Evolutionary conservation across 1,140 invertebrate genomes (phyloP).

Genomic region (Zaprionus tsacasi): DNA sequence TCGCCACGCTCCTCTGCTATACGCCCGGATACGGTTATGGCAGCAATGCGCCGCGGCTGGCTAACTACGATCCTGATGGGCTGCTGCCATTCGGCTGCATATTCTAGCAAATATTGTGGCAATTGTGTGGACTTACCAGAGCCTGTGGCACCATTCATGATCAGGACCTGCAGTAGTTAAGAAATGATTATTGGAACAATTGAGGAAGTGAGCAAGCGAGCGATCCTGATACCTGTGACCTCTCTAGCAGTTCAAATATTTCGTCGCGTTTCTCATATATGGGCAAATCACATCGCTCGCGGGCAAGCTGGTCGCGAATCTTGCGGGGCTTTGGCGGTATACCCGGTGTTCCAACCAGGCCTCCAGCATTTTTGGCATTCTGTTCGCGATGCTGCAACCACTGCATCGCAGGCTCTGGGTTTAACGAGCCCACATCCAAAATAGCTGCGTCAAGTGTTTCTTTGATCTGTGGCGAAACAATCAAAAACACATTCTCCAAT

Average conservation of each 20-base stretch:
- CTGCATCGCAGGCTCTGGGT: not conserved
- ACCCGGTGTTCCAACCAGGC: slow-evolving; percentile 6
- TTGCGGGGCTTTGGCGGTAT: slow-evolving; percentile 31
- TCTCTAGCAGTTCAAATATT: slow-evolving; percentile 35
- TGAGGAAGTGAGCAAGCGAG: not conserved
- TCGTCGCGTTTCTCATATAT: slow-evolving; percentile 38
- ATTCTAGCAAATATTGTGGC: slow-evolving; percentile 95
- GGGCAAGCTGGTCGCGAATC: slow-evolving; percentile 19
- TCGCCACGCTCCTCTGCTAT: slow-evolving; percentile 94
- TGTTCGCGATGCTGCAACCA: not conserved
- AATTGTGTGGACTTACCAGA: slow-evolving; percentile 96
- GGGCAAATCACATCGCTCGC: slow-evolving; percentile 46
- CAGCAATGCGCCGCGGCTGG: slow-evolving; percentile 95
- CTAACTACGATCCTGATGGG: slow-evolving; percentile 95
- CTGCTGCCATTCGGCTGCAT: slow-evolving; percentile 87
- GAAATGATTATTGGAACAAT: not conserved
- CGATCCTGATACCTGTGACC: slow-evolving; percentile 54
- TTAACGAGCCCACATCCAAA: not conserved
- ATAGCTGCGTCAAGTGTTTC: not conserved
- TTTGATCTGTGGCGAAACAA: not conserved
- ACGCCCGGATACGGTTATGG: slow-evolving; percentile 93
- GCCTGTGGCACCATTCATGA: slow-evolving; percentile 93
- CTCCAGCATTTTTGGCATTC: not conserved
- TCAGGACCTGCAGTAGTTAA: slow-evolving; percentile 75
- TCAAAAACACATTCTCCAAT: not conserved